Conservation (phyloP, 2,888 invertebrate species). For the Synanthedon myopaeformis region DNA sequence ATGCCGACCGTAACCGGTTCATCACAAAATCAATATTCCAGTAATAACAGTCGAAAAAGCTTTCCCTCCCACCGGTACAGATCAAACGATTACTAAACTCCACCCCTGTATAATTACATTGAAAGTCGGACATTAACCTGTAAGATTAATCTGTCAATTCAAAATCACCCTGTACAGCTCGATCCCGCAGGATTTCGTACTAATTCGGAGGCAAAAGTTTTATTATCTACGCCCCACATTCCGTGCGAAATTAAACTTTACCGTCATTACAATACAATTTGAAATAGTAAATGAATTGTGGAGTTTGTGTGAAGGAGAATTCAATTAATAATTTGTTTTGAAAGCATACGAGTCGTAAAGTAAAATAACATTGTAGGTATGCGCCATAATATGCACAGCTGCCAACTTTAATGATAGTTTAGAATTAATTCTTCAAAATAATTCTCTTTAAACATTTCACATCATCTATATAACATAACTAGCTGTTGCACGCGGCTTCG, state of each 20-base stretch:
- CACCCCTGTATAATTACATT: not conserved
- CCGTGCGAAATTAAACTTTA: not conserved
- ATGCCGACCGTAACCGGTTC: not conserved
- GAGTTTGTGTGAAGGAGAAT: slow-evolving; percentile 5
- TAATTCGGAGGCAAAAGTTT: slow-evolving; percentile 4
- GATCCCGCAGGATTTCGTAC: slow-evolving; percentile 20
- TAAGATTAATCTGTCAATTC: slow-evolving; percentile 7
- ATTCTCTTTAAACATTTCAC: too few species aligned
- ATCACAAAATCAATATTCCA: not conserved
- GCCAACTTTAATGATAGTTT: not conserved
- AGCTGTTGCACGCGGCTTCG: too few species aligned
- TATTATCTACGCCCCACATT: not conserved
- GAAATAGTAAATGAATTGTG: too few species aligned
- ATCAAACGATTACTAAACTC: not conserved
- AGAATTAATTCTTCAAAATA: too few species aligned
- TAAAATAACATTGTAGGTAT: slow-evolving; percentile 10
- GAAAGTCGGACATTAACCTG: not conserved
- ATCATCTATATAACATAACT: too few species aligned
- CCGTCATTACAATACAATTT: not conserved
- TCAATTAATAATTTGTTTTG: slow-evolving; percentile 40
- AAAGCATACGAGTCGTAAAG: slow-evolving; percentile 13
- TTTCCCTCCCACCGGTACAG: not conserved
- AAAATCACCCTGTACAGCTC: slow-evolving; percentile 6
- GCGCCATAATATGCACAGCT: not conserved
- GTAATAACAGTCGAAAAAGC: not conserved